These are phyloP conservation scores for Natrix natrix DNA, from an alignment of 2,797 vertebrate genomes.

Conservation along the genomic window DNA sequence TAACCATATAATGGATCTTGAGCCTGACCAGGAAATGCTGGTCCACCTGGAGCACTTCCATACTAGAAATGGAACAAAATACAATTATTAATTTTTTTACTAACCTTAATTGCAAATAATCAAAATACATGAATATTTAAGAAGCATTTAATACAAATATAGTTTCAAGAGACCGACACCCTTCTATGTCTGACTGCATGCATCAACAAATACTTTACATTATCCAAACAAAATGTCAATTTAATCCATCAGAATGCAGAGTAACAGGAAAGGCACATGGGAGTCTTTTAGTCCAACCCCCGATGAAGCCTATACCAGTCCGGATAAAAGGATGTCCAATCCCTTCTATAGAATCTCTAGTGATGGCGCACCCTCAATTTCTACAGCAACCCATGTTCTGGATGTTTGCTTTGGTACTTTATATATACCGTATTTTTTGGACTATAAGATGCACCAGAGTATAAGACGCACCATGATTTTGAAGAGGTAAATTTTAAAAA, in stretches of 20 bases:
- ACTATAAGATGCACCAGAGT: too few species aligned
- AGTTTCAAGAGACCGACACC: background rate
- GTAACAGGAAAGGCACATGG: background rate
- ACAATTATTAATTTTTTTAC: background rate
- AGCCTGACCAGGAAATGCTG: slow-evolving; percentile 76
- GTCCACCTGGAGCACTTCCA: slow-evolving; percentile 77
- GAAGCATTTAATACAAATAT: background rate
- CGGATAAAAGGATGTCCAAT: background rate
- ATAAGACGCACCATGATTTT: too few species aligned
- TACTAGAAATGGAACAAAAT: slow-evolving; percentile 63
- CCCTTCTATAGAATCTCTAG: background rate
- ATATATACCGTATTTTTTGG: too few species aligned
- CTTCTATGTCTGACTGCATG: background rate
- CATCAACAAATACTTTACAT: background rate
- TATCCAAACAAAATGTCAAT: background rate
- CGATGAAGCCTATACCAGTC: background rate
- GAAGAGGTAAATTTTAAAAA: too few species aligned
- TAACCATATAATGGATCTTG: slow-evolving; percentile 92
- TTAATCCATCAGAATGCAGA: background rate
- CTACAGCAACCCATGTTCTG: background rate
- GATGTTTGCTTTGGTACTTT: background rate
- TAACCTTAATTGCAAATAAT: background rate
- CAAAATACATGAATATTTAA: background rate
- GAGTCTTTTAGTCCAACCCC: background rate
- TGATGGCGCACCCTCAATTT: too few species aligned